Evolutionary conservation across 2,888 invertebrate genomes (phyloP), one percentile per base, ranked within the genome.

Genomic region (Epinotia brunnichana): DNA sequence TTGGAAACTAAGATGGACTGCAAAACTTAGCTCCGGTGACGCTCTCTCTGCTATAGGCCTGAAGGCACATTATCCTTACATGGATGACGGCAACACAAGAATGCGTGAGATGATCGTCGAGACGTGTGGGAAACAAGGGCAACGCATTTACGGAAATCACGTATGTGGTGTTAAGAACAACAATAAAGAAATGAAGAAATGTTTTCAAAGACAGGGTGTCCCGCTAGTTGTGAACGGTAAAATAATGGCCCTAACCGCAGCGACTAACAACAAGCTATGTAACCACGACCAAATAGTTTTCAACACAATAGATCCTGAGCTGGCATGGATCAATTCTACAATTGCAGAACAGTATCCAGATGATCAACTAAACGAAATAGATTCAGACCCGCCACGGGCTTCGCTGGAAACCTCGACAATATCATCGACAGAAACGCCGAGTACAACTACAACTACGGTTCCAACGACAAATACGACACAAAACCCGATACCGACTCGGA

Each of bases 141-240:
- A 60, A 35, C 29, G 39, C 7, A 17, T 68, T 21, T 17, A 56
- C n/a, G 67, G 61, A 1, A 61, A 62, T 39, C 54, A 48, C 35
- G 24, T 72, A 5, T 72, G 72, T 44, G 61, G 72, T 3, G 10
- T 5, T 11, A 72, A 62, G 15, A 15, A 5, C n/a, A 48, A 29
- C 15, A 7, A 5, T 19, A 44, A 2, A 15, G 19, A 17, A 19
- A 15, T 10, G n/a, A 56, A 56, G 15, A 62, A 44, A 41, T 72
- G 72, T 62, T 68, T 62, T 56, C 61, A 56, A 72, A 29, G 59
- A n/a, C 67, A 72, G 41, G 72, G 72, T 54, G 67, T 68, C 17
- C 72, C 72, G 2, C 35, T 72, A 17, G 19, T 72, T 17, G 15
- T 72, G 17, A 48, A 67, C 48, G 41, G 61, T 19, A 72, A 62